phyloP scores from a whole-genome alignment of 1,140 invertebrate genomes.

The Polypedilum pembai region DNA sequence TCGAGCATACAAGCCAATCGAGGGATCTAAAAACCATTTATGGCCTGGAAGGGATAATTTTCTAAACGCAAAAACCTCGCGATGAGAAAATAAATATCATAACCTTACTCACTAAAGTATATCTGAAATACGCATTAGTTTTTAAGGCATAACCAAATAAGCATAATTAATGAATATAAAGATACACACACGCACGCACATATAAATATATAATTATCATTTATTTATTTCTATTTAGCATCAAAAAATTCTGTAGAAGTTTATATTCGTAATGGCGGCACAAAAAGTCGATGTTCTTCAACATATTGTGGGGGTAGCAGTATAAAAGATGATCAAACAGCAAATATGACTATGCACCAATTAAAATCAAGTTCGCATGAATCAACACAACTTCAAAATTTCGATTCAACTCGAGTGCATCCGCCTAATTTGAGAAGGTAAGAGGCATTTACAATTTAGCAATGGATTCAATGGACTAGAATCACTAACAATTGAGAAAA shows the following conservation, averaged over 20 bases:
- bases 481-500: no score
- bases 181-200: no score
- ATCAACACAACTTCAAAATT: neutral
- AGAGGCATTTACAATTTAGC: neutral
- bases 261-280: neutral
- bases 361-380: neutral
- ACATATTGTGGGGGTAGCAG: neutral
- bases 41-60: no score
- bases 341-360: neutral
- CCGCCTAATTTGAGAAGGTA: neutral
- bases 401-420: neutral
- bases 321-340: neutral
- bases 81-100: no score
- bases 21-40: no score
- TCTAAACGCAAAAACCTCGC: no score
- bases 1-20: no score
- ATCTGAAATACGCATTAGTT: no score
- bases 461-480: no score
- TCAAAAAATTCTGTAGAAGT: conserved; percentile 1
- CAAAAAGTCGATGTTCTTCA: conserved; percentile 5
- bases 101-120: no score
- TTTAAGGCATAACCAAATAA: no score
- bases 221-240: neutral
- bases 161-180: no score
- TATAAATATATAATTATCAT: neutral